Percentiles rank a stretch among this genome's conserved stretches.
These are phyloP conservation scores for Nephila pilipes DNA, from an alignment of 1,140 invertebrate genomes.

Conservation along the genomic window DNA sequence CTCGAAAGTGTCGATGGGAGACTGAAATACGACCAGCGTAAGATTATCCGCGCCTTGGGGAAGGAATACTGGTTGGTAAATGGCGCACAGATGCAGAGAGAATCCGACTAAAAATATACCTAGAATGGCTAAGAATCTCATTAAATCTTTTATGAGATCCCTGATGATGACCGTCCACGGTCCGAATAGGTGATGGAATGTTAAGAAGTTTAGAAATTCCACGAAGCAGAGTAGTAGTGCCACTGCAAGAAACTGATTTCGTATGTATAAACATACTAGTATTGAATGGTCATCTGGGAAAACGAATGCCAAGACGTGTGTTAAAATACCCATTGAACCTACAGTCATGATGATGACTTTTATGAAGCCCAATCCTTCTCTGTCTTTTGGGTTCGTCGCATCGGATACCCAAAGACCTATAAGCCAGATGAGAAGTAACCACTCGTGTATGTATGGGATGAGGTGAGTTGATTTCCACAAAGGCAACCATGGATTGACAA, in stretches of 20 bases:
- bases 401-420: conserved; percentile 97
- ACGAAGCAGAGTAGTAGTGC: conserved; percentile 97
- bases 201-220: conserved; percentile 97
- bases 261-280: conserved; percentile 86
- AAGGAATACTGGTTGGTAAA: conserved; percentile 80
- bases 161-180: conserved; percentile 92
- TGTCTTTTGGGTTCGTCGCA: conserved; percentile 97
- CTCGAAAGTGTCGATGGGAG: conserved; percentile 95
- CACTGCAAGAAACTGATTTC: conserved; percentile 97
- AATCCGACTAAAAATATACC: conserved; percentile 99
- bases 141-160: conserved; percentile 87
- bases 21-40: conserved; percentile 84
- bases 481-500: conserved; percentile 89
- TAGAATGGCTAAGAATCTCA: conserved; percentile 96
- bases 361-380: conserved; percentile 95
- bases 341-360: conserved; percentile 93
- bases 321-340: conserved; percentile 93
- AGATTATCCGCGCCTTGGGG: conserved; percentile 77
- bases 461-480: conserved; percentile 81
- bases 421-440: conserved; percentile 96
- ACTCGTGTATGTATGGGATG: conserved; percentile 94
- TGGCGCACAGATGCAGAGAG: conserved; percentile 92
- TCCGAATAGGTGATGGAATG: conserved; percentile 99
- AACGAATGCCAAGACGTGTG: conserved; percentile 91
- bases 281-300: conserved; percentile 80